Conservation (phyloP, 2,113 vertebrate genomes). For the Petrocephalus zakoni region DNA sequence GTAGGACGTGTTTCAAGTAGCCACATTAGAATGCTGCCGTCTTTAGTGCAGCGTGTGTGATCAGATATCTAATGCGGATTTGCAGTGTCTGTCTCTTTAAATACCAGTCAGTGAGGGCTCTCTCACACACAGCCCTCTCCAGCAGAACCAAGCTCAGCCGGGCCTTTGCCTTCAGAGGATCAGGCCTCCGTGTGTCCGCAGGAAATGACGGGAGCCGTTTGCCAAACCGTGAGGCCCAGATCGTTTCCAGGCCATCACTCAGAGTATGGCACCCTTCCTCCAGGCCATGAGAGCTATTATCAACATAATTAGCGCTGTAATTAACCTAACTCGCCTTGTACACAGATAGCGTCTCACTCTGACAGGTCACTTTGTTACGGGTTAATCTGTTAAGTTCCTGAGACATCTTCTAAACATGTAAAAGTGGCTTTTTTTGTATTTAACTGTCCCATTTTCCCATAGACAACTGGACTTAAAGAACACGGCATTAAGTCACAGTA, state of each 20-base stretch:
- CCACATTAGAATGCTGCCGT: neutral
- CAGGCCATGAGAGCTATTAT: neutral
- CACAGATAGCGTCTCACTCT: neutral
- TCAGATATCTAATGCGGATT: neutral
- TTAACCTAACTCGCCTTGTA: neutral
- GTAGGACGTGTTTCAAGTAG: slow-evolving; percentile 2
- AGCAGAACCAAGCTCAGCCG: neutral
- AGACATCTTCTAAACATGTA: neutral
- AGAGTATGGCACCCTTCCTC: neutral
- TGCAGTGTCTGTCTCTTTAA: neutral
- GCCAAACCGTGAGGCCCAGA: neutral
- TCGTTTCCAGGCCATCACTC: neutral
- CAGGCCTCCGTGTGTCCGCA: neutral
- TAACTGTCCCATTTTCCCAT: neutral
- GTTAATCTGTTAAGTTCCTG: neutral
- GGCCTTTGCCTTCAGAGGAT: neutral
- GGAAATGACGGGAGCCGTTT: neutral
- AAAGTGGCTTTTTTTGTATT: neutral
- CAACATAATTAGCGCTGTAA: neutral
- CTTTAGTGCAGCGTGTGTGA: neutral
- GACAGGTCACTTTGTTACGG: neutral
- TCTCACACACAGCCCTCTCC: neutral
- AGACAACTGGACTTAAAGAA: neutral
- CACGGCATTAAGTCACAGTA: neutral
- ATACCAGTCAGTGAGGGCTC: neutral